Conservation (phyloP, 2,888 invertebrate species). For the Hymenopus coronatus region DNA sequence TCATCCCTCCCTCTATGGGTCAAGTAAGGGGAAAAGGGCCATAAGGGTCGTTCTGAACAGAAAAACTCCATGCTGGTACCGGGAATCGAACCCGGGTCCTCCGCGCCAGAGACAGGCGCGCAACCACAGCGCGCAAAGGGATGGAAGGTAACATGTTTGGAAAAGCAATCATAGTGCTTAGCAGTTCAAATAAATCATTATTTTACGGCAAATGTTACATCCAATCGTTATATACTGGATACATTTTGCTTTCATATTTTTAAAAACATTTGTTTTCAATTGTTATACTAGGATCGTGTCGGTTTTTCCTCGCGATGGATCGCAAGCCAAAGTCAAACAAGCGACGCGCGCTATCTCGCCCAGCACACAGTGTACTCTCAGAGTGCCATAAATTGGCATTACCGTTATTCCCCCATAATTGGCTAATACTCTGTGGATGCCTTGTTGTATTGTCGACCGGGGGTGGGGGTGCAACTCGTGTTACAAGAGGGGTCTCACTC, state of each 20-base stretch:
- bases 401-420: slow-evolving; percentile 25
- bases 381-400: slow-evolving; percentile 27
- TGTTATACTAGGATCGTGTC: neutral
- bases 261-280: neutral
- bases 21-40: too few species aligned
- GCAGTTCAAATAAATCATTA: too few species aligned
- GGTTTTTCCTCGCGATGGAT: neutral
- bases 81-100: too few species aligned
- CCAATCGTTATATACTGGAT: too few species aligned
- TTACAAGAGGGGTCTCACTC: neutral
- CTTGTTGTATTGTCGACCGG: neutral
- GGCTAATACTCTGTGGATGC: neutral
- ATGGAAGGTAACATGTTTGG: too few species aligned
- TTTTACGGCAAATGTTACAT: neutral
- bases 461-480: neutral
- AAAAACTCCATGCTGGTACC: too few species aligned
- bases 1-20: too few species aligned
- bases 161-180: too few species aligned
- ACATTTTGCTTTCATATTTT: neutral
- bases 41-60: too few species aligned
- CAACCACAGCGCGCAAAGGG: too few species aligned
- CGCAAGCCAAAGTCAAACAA: neutral
- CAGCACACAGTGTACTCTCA: neutral
- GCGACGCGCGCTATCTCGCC: neutral
- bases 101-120: too few species aligned